Evolutionary conservation across 2,888 invertebrate genomes (phyloP).

Genomic region (Idaea biselata): DNA sequence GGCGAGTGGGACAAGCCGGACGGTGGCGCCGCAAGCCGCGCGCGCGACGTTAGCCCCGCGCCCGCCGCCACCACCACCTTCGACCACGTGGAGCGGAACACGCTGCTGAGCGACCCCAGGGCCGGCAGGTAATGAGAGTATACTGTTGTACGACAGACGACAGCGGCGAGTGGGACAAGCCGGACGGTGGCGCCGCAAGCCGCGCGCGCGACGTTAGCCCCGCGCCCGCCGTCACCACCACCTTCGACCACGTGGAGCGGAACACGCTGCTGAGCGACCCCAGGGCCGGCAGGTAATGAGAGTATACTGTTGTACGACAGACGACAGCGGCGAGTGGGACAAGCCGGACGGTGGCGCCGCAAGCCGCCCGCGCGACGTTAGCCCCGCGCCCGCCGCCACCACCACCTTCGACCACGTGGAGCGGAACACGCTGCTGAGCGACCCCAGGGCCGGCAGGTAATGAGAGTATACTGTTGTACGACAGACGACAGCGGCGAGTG

Average conservation of each 20-base stretch:
- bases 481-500: no score
- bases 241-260: conserved; percentile 85
- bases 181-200: conserved; percentile 56
- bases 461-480: no score
- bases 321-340: no score
- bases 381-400: no score
- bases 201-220: conserved; percentile 31
- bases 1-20: conserved; percentile 66
- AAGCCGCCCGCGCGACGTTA: no score
- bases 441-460: no score
- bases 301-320: no score
- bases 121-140: conserved; percentile 70
- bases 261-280: conserved; percentile 84
- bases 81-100: conserved; percentile 84
- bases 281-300: conserved; percentile 77
- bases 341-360: no score
- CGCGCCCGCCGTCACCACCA: conserved; percentile 37
- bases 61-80: conserved; percentile 63
- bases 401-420: no score
- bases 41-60: conserved; percentile 23
- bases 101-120: conserved; percentile 84
- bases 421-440: no score
- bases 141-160: no score
- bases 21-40: conserved; percentile 50
- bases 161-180: conserved; percentile 64